A percentile compares a stretch with the other conserved stretches of the same genome.
These are phyloP conservation scores for Pseudotriccus pelzelni DNA, from an alignment of 2,797 vertebrate genomes.

Conservation along the genomic window DNA sequence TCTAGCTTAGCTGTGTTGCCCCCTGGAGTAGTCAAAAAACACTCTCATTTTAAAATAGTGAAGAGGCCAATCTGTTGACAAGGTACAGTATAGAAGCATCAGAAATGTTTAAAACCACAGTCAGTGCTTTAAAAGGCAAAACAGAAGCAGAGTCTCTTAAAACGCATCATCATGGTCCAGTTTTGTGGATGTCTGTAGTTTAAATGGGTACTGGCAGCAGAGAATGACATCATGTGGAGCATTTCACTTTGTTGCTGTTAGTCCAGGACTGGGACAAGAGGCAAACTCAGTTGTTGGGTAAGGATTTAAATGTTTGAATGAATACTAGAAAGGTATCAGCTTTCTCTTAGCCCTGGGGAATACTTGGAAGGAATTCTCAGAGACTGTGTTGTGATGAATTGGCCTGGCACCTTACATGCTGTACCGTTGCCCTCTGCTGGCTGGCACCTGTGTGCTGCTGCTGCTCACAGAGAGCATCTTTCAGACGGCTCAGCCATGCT, in stretches of 20 bases:
- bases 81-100: not conserved
- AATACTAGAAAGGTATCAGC: not conserved
- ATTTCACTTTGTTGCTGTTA: not conserved
- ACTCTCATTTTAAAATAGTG: not conserved
- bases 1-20: not conserved
- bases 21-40: not conserved
- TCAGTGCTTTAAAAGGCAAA: not conserved
- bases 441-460: not conserved
- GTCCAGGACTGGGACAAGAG: not conserved
- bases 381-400: not conserved
- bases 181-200: not conserved
- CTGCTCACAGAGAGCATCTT: not conserved
- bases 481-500: not conserved
- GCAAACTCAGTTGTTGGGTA: not conserved
- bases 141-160: not conserved
- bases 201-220: not conserved
- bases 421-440: constrained; percentile 54
- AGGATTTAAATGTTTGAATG: not conserved
- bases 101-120: not conserved
- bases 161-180: not conserved
- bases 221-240: not conserved
- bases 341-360: not conserved
- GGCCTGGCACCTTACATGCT: not conserved
- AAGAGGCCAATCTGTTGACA: not conserved
- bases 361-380: not conserved